Base-by-base conservation (phyloP, 2,888 invertebrate species). In the Hoplodrina ambigua region DNA sequence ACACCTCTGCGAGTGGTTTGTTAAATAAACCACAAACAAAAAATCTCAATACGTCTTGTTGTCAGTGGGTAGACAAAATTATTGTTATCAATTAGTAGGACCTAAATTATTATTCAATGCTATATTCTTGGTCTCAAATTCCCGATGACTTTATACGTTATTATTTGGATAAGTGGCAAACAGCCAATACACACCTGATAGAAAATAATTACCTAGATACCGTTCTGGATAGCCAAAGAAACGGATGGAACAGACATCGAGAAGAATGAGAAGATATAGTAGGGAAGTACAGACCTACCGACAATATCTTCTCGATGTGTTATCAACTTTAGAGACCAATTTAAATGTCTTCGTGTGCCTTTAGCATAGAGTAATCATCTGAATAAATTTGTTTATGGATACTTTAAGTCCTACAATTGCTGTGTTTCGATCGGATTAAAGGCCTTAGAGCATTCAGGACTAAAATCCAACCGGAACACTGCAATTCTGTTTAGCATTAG, bases 91-190 rank as follows among this genome's bases (percentile, higher is more conserved):
- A 59, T 37, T 49, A 37, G 46, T 46, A 11, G 10, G 8, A 41
- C 52, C 41, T 63, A 17, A 17, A 52, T 50, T 50, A 30, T 17
- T 2, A 50, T 58, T 17, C 20, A 58, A 20, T 41, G 15, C 3
- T 17, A 8, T 25, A n/a, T 55, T 30, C 10, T 44, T 6, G 25
- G 19, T 41, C 11, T 20, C n/a, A 17, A 71, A 44, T 52, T 25
- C 11, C 20, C 7, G 5, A 8, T 46, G 8, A 56, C 1, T 50
- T n/a, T 25, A n/a, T 19, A 41, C 46, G 33, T 49, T 20, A n/a
- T n/a, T 13, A 20, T 11, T 13, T 50, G 17, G 58, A 55, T 69
- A 41, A 50, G 20, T 69, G 30, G 57, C 57, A 69, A 41, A 50
- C 41, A 37, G 30, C 41, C 13, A 33, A 17, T 69, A 19, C 2